Evolutionary conservation across 2,797 vertebrate species (phyloP).

Genomic region (Sphenopsis melanotis): DNA sequence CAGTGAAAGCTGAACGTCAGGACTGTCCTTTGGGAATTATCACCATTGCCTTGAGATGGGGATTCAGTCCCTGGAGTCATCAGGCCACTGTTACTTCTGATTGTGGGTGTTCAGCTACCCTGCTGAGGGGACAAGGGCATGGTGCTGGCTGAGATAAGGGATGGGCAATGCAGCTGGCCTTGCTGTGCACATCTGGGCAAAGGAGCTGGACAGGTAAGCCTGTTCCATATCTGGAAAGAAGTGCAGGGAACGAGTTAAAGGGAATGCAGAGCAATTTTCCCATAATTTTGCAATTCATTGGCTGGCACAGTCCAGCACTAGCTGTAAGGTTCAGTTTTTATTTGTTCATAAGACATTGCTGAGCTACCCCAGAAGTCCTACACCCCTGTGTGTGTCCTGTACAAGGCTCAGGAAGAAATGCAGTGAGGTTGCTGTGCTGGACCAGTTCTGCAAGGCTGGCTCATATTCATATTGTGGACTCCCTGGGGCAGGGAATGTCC

Average conservation of each 20-base stretch:
- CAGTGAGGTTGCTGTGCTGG: background rate
- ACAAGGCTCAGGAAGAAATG: background rate
- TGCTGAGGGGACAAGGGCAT: background rate
- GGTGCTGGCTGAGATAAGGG: background rate
- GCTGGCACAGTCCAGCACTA: background rate
- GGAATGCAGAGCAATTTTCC: background rate
- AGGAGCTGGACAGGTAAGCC: background rate
- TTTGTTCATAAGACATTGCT: background rate
- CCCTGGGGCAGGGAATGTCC: background rate
- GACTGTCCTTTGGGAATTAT: background rate
- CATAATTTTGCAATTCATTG: rapidly evolving
- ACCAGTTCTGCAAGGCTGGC: background rate
- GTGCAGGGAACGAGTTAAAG: background rate
- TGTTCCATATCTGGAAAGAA: background rate
- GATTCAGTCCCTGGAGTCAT: background rate
- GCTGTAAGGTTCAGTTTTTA: background rate
- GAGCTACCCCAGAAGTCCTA: background rate
- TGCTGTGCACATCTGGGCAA: background rate
- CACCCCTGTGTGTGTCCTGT: rapidly evolving
- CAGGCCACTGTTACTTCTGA: background rate
- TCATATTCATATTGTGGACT: background rate
- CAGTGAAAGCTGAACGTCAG: background rate
- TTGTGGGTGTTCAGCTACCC: background rate
- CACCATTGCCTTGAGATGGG: background rate
- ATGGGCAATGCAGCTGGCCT: background rate